phyloP scores from a whole-genome alignment of 2,797 vertebrate species.

The Semaprochilodus insignis region DNA sequence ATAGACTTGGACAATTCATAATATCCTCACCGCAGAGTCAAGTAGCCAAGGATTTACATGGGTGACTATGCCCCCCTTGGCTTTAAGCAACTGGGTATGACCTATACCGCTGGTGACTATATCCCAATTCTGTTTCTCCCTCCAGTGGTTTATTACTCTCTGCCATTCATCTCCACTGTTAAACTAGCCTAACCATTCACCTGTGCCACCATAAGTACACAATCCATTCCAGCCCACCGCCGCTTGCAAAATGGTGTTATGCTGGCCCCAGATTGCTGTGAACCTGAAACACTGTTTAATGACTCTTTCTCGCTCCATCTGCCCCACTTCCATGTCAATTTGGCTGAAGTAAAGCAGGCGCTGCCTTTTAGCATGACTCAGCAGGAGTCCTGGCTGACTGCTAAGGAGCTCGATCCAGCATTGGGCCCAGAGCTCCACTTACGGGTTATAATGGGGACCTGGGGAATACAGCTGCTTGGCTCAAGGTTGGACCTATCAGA shows the following conservation, averaged over 20 bases:
- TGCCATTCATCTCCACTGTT: conserved; percentile 30
- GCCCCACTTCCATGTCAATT: conserved; percentile 44
- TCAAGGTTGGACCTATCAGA: conserved; percentile 32
- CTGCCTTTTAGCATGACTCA: conserved; percentile 36
- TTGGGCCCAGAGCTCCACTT: conserved; percentile 39
- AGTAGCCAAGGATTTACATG: neutral
- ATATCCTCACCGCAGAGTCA: neutral
- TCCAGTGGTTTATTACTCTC: conserved; percentile 3
- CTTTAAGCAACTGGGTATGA: neutral
- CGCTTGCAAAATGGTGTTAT: neutral
- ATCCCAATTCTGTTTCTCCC: neutral
- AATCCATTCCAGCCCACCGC: neutral
- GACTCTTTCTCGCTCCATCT: conserved; percentile 37
- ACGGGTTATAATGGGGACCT: conserved; percentile 29
- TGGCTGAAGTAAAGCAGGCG: conserved; percentile 49
- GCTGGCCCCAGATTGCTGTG: neutral
- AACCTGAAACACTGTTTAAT: conserved; percentile 29
- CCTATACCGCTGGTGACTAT: neutral
- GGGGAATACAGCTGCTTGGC: conserved; percentile 39
- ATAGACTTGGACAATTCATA: neutral
- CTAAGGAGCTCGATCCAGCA: conserved; percentile 18
- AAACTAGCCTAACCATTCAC: neutral
- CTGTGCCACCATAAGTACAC: neutral
- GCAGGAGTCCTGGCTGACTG: conserved; percentile 36
- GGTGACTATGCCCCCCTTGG: neutral